Base-by-base conservation (phyloP, 2,113 vertebrate species). In the Pseudonaja textilis region DNA sequence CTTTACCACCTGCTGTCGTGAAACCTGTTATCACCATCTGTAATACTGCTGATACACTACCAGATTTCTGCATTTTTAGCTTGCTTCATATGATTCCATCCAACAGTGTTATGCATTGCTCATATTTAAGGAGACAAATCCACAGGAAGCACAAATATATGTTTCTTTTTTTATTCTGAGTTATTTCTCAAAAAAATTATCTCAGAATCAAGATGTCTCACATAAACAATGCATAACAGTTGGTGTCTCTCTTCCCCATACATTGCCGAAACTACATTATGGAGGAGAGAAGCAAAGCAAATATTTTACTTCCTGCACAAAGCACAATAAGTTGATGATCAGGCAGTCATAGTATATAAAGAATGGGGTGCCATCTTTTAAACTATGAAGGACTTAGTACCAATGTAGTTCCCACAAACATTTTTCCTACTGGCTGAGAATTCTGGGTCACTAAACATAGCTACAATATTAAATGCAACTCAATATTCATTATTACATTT, bases 21-120 rank as follows among this genome's bases (percentile, higher is more conserved):
- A 93, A 90, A 90, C 23, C 88, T 93, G 92, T 42, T 86, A 87
- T 22, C 12, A 20, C 89, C 92, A 93, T 93, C 92, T 93, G 92
- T 64, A 93, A 64, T 74, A 90, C 86, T 90, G 52, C 56, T 90
- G 81, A 52, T 90, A 47, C 12, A 39, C 47, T 61, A 34, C 42
- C 69, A 93, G 20, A 4, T 39, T 86, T 59, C 23, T 29, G 25
- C 20, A 47, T 87, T 61, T 91, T 87, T 42, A 64, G 34, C 20
- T 22, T 69, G 87, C 54, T 22, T 47, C 87, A 85, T 25, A 81
- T 7, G 26, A 85, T 87, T 86, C 89, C 74, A 61, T 23, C 47
- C 23, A 42, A 29, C 54, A 90, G 18, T 64, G 14, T 42, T 86
- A 64, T 64, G 45, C 56, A 87, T 86, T 39, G 45, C 85, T 93